phyloP scores from a whole-genome alignment of 2,888 invertebrate species.

The Tipula confusa region DNA sequence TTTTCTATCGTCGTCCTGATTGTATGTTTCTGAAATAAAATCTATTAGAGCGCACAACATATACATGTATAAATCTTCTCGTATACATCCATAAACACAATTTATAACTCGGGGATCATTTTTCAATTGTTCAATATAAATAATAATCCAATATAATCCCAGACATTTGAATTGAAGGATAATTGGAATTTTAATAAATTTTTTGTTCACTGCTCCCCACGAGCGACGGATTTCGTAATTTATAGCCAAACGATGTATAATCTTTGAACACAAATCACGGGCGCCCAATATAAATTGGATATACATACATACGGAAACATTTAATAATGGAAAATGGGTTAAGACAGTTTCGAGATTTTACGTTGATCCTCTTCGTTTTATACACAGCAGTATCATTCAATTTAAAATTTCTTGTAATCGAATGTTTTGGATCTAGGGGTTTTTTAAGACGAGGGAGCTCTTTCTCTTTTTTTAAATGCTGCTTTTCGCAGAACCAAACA shows the following conservation, averaged over 20 bases:
- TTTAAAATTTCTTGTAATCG: not conserved
- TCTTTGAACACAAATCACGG: not conserved
- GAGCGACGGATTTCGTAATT: not conserved
- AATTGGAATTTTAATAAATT: not conserved
- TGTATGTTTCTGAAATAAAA: conserved; percentile 14
- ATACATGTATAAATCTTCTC: not conserved
- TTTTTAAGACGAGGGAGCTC: not conserved
- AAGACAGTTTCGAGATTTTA: not conserved
- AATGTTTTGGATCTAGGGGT: not conserved
- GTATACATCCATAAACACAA: too few relatives aligned
- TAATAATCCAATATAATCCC: conserved; percentile 7
- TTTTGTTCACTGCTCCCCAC: not conserved
- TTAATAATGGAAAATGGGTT: not conserved
- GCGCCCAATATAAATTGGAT: not conserved
- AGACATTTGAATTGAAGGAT: conserved; percentile 12
- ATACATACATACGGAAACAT: too few relatives aligned
- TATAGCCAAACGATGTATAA: not conserved
- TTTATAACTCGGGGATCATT: not conserved
- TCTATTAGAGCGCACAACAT: not conserved
- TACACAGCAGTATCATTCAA: conserved; percentile 14
- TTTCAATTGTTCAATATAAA: conserved; percentile 4
- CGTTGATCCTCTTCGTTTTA: not conserved
- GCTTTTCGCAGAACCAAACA: not conserved
- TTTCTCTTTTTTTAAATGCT: not conserved
- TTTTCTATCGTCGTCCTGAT: not conserved